Conservation (phyloP, 2,888 invertebrate genomes). For the Scaptomyza tumidula region DNA sequence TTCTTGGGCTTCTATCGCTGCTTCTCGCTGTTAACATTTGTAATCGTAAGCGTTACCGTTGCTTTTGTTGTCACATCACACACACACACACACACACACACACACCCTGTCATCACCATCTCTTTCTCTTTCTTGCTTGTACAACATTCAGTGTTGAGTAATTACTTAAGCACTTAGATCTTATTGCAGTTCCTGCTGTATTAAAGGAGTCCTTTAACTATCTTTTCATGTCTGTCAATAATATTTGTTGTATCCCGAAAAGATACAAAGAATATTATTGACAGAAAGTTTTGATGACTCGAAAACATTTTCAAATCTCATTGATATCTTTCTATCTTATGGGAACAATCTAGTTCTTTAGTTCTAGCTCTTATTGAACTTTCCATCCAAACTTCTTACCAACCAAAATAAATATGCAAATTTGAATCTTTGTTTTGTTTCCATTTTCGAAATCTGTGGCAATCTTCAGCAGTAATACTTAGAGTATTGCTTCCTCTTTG, state of each 20-base stretch:
- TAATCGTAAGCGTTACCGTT: background rate
- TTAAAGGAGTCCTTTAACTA: no score
- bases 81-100: no score
- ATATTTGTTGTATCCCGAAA: no score
- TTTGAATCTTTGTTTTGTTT: background rate
- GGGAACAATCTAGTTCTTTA: no score
- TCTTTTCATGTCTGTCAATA: no score
- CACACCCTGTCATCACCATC: background rate
- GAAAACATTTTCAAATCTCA: no score
- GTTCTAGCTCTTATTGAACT: no score
- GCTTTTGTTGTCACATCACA: slow-evolving; percentile 8
- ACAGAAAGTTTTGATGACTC: no score
- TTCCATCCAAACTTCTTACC: no score
- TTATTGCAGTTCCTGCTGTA: background rate
- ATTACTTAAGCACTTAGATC: background rate
- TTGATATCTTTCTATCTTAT: no score
- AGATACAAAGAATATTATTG: no score
- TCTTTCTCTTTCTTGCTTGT: background rate
- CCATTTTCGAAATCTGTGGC: slow-evolving; percentile 24
- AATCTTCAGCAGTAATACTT: slow-evolving; percentile 6
- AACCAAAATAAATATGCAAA: background rate
- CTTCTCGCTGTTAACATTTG: background rate
- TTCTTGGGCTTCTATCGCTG: background rate
- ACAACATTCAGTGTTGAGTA: background rate
- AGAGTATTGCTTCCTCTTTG: background rate